Evolutionary conservation across 2,113 vertebrate species (phyloP).

Genomic region (Dicrurus megarhynchus): DNA sequence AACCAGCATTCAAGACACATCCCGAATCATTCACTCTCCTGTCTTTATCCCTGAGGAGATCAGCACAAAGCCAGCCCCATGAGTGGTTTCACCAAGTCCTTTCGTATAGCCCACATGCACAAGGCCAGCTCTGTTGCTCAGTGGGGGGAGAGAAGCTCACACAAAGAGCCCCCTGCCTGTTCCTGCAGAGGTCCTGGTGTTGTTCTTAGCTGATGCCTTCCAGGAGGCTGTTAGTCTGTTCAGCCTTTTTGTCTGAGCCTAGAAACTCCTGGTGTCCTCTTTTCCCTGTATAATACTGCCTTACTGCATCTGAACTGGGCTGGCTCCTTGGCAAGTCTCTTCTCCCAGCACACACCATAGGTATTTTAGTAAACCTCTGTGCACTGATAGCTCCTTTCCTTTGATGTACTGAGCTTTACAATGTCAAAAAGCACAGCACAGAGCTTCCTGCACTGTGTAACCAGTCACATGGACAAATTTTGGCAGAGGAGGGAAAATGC

Average conservation of each 20-base stretch:
- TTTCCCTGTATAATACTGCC: background rate
- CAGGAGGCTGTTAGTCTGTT: background rate
- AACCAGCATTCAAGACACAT: background rate
- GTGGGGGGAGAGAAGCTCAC: background rate
- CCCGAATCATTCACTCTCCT: background rate
- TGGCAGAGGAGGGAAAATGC: background rate
- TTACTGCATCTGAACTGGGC: background rate
- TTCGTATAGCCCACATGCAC: fast-evolving
- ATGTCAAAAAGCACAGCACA: background rate
- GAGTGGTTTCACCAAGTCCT: background rate
- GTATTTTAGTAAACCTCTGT: background rate
- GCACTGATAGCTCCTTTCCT: background rate
- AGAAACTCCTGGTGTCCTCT: background rate
- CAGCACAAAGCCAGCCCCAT: background rate
- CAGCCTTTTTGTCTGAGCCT: background rate
- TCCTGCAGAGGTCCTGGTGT: background rate
- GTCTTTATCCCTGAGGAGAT: background rate
- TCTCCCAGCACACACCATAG: fast-evolving
- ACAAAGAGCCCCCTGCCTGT: too few species aligned
- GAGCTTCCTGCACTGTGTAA: background rate
- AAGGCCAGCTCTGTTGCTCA: background rate
- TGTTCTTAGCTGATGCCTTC: background rate
- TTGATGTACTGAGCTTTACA: background rate
- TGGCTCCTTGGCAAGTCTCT: background rate
- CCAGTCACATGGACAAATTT: background rate